These are phyloP conservation scores for Cyprinus carpio DNA, from an alignment of 2,113 vertebrate species.

Conservation along the genomic window DNA sequence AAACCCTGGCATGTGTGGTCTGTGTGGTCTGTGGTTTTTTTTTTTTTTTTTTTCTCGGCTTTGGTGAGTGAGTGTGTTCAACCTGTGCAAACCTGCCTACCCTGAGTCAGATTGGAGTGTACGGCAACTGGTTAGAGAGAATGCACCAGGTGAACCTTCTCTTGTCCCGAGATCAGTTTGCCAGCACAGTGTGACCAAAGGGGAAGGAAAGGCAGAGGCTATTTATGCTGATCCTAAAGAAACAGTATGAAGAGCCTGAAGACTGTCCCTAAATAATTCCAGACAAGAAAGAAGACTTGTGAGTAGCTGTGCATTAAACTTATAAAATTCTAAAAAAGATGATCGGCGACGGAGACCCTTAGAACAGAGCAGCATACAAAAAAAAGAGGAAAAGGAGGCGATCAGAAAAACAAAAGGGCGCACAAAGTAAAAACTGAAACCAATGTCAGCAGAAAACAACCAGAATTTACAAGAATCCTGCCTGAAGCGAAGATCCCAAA, in stretches of 20 bases:
- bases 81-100: constrained; percentile 26
- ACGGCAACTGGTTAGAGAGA: constrained; percentile 46
- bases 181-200: constrained; percentile 52
- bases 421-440: constrained; percentile 62
- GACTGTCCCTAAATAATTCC: neutral
- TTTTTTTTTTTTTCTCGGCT: constrained; percentile 13
- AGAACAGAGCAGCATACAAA: neutral
- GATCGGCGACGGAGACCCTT: no score
- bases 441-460: no score
- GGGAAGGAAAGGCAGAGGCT: constrained; percentile 48
- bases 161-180: constrained; percentile 55
- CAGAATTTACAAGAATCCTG: neutral
- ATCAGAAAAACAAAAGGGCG: constrained; percentile 70
- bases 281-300: constrained; percentile 12
- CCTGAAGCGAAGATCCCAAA: no score
- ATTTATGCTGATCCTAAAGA: constrained; percentile 23
- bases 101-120: constrained; percentile 44
- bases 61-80: constrained; percentile 33
- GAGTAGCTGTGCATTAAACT: constrained; percentile 14
- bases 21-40: constrained; percentile 22
- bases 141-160: constrained; percentile 45
- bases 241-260: constrained; percentile 24
- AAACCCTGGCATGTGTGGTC: constrained; percentile 33
- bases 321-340: constrained; percentile 23
- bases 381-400: constrained; percentile 7